Conservation (phyloP, 2,888 invertebrate genomes). For the Watsonalla binaria region DNA sequence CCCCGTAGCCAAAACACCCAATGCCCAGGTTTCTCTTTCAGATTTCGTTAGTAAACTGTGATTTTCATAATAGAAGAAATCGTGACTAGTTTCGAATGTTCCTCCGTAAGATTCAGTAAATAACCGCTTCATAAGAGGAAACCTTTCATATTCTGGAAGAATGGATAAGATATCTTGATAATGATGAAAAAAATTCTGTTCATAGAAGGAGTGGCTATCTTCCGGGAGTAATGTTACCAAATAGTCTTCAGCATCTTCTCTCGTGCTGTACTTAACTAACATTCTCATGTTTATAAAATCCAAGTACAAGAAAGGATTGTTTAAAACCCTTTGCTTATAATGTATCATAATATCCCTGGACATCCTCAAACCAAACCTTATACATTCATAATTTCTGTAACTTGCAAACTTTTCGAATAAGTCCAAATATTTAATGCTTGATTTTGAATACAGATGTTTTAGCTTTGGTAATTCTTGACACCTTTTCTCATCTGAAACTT, state of each 20-base stretch:
- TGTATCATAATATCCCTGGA: constrained; percentile 34
- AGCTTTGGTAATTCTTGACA: constrained; percentile 5
- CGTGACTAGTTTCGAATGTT: not conserved
- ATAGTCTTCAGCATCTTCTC: not conserved
- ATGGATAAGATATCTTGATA: constrained; percentile 19
- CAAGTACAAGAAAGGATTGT: not conserved
- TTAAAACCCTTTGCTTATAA: constrained; percentile 20
- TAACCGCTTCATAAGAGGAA: not conserved
- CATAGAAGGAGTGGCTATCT: not conserved
- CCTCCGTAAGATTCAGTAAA: not conserved
- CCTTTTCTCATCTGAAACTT: not conserved
- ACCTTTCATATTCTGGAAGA: not conserved
- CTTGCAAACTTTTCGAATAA: constrained; percentile 33
- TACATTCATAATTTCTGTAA: not conserved
- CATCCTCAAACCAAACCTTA: constrained; percentile 30
- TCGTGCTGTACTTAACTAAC: not conserved
- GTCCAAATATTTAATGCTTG: constrained; percentile 36
- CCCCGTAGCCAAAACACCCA: not conserved
- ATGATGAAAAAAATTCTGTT: not conserved
- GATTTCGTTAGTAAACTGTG: not conserved
- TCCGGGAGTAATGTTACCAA: not conserved
- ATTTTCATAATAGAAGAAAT: not conserved
- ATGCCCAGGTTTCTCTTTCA: not conserved
- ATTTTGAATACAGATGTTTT: constrained; percentile 21
- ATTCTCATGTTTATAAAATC: not conserved